Percentiles rank a stretch among this genome's conserved stretches.
These are phyloP conservation scores for Cosmia trapezina DNA, from an alignment of 2,888 invertebrate species.

Conservation along the genomic window DNA sequence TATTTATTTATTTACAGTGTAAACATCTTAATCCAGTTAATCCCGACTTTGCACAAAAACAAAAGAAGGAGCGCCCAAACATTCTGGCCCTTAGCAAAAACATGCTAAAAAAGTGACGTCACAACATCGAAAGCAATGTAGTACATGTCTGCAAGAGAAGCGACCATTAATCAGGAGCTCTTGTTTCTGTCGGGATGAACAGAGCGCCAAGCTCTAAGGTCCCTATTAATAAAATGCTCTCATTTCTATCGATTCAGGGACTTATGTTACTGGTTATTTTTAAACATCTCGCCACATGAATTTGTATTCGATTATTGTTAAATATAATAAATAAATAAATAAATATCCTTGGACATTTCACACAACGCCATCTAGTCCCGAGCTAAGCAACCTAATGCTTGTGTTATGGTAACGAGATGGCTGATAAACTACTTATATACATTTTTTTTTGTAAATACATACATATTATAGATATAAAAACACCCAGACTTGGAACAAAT, in stretches of 20 bases:
- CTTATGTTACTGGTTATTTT: background rate
- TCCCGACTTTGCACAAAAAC: background rate
- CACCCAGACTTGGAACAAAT: no score
- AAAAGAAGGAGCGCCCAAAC: background rate
- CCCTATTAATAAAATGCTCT: slow-evolving; percentile 24
- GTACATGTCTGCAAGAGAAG: slow-evolving; percentile 11
- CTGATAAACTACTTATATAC: no score
- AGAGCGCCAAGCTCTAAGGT: slow-evolving; percentile 17
- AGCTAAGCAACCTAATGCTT: no score
- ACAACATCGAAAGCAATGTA: slow-evolving; percentile 10
- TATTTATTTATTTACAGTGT: no score
- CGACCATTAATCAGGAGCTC: slow-evolving; percentile 45
- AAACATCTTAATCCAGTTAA: background rate
- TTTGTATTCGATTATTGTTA: no score
- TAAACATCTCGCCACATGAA: background rate
- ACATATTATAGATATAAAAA: no score
- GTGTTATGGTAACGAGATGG: no score
- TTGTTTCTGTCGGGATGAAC: slow-evolving; percentile 39
- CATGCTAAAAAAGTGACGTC: slow-evolving; percentile 38
- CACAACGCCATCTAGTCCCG: no score
- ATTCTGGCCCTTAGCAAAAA: slow-evolving; percentile 18
- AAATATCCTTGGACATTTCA: no score
- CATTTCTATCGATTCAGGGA: slow-evolving; percentile 13
- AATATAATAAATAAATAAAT: no score
- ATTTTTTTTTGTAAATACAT: no score